Base-by-base conservation (phyloP, 2,113 vertebrate species). In the Nyctibius bracteatus region DNA sequence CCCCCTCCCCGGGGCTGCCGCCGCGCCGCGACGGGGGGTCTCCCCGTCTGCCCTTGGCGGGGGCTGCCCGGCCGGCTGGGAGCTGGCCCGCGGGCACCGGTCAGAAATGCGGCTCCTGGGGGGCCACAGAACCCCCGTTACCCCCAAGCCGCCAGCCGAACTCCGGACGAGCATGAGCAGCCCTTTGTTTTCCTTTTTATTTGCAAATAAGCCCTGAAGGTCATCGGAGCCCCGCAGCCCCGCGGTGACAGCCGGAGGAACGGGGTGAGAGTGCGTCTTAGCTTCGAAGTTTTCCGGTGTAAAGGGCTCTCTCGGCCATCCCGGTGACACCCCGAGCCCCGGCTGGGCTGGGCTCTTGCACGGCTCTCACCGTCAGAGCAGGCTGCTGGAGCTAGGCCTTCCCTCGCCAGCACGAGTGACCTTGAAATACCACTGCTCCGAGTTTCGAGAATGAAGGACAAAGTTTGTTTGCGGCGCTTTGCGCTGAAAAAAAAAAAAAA, bases 401-500 rank as follows among this genome's bases (percentile, higher is more conserved):
- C 96, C 92, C 86, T 97, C 84, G 78, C 96, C 95, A 96, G 82
- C 97, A 94, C 96, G 91, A 98, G 98, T 99, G 99, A 99, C 99
- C 99, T 99, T 99, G 99, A 99, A 97, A 98, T 97, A 97, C 97
- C 97, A 97, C 97, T 93, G 98, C 98, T 98, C 97, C 94, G 95
- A 99, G 98, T 98, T 98, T 93, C 35, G 93, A 86, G 97, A 98
- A 97, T 96, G 98, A 99, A 99, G 99, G 99, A 98, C 98, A 99
- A 99, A 99, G 98, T 99, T 99, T 98, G 96, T 98, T 98, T 78
- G 88, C 87, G 86, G 93, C 96, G 68, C 94, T 96, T 96, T 81
- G 83, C 33, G 88, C 83, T 68, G 75, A 52, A 11, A 55, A 31
- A 30, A 47, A 54, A 35, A 83, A 79, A 91, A 71, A 77, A 81